phyloP scores from a whole-genome alignment of 1,140 invertebrate genomes.

The Cotesia vestalis region DNA sequence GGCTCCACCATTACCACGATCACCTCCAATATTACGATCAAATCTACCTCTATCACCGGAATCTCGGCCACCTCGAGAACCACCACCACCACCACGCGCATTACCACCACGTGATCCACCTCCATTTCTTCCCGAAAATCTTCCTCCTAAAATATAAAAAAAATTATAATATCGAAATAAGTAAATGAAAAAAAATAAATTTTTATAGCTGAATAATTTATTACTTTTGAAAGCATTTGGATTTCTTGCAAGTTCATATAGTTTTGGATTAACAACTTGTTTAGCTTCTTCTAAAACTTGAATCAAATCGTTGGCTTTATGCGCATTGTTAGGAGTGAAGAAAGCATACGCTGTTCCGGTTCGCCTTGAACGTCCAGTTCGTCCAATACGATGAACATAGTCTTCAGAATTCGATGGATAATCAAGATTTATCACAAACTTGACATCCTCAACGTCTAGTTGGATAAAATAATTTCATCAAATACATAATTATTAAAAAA shows the following conservation, averaged over 20 bases:
- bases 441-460: conserved; percentile 89
- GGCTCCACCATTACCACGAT: conserved; percentile 42
- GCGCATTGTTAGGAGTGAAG: conserved; percentile 81
- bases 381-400: conserved; percentile 91
- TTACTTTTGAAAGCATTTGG: conserved; percentile 61
- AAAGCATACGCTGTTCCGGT: conserved; percentile 90
- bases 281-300: conserved; percentile 77
- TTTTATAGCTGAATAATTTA: conserved; percentile 20
- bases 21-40: conserved; percentile 49
- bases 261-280: conserved; percentile 71
- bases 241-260: conserved; percentile 63
- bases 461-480: conserved; percentile 44
- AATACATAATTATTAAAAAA: conserved; percentile 40
- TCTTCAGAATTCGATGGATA: conserved; percentile 91
- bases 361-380: conserved; percentile 84
- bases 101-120: conserved; percentile 46
- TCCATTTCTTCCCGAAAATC: conserved; percentile 41
- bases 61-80: conserved; percentile 50
- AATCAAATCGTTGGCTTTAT: conserved; percentile 77
- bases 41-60: conserved; percentile 53
- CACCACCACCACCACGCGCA: conserved; percentile 46
- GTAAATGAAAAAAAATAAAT: conserved; percentile 4
- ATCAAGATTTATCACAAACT: conserved; percentile 93
- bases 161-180: not conserved
- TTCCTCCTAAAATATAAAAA: conserved; percentile 34